These are phyloP conservation scores for Scytalopus superciliaris DNA, from an alignment of 2,113 vertebrate species.

Conservation along the genomic window DNA sequence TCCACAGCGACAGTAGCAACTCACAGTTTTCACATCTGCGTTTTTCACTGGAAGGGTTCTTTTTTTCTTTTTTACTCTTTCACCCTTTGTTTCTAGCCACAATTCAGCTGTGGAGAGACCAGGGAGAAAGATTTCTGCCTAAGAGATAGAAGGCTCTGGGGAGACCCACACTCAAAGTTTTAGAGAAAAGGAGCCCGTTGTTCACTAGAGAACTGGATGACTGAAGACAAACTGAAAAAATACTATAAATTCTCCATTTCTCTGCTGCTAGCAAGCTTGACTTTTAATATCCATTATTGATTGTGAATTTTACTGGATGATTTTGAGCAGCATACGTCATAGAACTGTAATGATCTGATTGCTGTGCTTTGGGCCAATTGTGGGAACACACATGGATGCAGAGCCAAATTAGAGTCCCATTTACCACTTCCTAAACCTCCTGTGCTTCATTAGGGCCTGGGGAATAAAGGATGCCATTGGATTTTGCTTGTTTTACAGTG, in stretches of 20 bases:
- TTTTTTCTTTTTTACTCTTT: background rate
- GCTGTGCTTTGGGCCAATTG: background rate
- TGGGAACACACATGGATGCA: rapidly evolving
- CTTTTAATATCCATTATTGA: conserved; percentile 15
- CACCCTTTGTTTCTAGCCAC: background rate
- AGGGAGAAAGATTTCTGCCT: background rate
- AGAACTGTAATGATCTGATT: background rate
- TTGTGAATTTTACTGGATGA: background rate
- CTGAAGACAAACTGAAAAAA: background rate
- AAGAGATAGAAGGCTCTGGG: background rate
- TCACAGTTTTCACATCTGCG: background rate
- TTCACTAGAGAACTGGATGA: background rate
- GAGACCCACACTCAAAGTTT: background rate
- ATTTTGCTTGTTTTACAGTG: background rate
- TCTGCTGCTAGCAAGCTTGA: background rate
- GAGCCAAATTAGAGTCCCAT: background rate
- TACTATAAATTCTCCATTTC: background rate
- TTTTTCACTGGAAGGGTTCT: background rate
- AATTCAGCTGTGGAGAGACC: background rate
- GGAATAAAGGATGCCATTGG: background rate
- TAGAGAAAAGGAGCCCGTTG: background rate
- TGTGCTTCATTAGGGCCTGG: background rate
- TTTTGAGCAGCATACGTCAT: background rate
- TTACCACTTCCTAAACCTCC: background rate
- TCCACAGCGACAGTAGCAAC: background rate